Conservation (phyloP, 2,797 vertebrate genomes). For the Anolis apletophallus region DNA sequence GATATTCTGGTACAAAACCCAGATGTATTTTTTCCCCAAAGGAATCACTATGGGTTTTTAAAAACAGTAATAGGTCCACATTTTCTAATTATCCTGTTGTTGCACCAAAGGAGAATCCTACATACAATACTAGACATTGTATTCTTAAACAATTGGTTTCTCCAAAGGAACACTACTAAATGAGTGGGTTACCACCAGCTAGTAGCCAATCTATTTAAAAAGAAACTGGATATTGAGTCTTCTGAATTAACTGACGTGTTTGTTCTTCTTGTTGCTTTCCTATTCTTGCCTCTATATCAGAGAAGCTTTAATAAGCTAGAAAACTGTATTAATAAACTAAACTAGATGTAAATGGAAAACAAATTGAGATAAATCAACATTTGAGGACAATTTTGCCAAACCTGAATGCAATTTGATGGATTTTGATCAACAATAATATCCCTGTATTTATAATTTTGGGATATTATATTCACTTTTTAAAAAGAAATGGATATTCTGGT, state of each 20-base stretch:
- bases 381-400: background rate
- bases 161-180: no score
- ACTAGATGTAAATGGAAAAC: background rate
- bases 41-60: background rate
- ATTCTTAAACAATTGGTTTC: background rate
- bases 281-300: background rate
- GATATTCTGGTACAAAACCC: no score
- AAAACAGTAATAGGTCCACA: background rate
- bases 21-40: background rate
- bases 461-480: background rate
- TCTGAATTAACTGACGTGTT: background rate
- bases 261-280: background rate
- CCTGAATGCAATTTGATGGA: constrained; percentile 32
- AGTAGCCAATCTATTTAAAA: background rate
- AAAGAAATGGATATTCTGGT: constrained; percentile 46
- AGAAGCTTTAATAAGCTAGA: background rate
- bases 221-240: background rate
- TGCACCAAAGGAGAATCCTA: background rate
- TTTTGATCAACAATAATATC: constrained; percentile 14
- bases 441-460: background rate
- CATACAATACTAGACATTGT: background rate
- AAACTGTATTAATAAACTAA: background rate
- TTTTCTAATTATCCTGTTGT: background rate
- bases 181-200: no score
- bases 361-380: background rate